phyloP scores from a whole-genome alignment of 2,797 vertebrate genomes.

The Centropyge bicolor region DNA sequence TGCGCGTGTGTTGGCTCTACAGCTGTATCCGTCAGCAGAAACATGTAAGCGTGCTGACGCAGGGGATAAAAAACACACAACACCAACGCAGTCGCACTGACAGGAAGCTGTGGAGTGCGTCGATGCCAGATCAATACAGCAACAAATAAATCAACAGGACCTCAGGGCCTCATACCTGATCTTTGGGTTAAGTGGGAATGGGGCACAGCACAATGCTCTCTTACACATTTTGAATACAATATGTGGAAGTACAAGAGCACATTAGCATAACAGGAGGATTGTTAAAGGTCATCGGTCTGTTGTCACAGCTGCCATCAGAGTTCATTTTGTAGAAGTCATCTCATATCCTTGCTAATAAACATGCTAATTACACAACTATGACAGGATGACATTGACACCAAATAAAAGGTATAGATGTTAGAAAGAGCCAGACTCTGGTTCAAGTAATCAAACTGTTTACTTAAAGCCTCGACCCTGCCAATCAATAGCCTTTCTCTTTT shows the following conservation, averaged over 20 bases:
- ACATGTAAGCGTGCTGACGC: conserved; percentile 63
- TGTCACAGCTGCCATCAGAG: conserved; percentile 18
- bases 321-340: too few relatives aligned
- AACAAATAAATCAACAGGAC: conserved; percentile 67
- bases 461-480: neutral
- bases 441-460: conserved; percentile 9
- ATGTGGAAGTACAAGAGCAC: neutral
- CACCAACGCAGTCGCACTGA: conserved; percentile 40
- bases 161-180: conserved; percentile 37
- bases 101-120: conserved; percentile 29
- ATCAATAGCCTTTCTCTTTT: conserved; percentile 18
- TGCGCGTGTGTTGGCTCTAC: conserved; percentile 49
- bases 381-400: neutral
- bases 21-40: conserved; percentile 78
- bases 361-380: neutral
- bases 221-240: conserved; percentile 10
- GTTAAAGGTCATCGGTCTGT: conserved; percentile 18
- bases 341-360: neutral
- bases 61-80: conserved; percentile 52
- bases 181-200: conserved; percentile 41
- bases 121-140: conserved; percentile 61
- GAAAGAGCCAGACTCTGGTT: neutral
- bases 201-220: conserved; percentile 17
- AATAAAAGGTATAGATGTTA: neutral
- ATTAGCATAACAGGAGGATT: conserved; percentile 7